Conservation (phyloP, 2,797 vertebrate genomes). For the Decapterus maruadsi region DNA sequence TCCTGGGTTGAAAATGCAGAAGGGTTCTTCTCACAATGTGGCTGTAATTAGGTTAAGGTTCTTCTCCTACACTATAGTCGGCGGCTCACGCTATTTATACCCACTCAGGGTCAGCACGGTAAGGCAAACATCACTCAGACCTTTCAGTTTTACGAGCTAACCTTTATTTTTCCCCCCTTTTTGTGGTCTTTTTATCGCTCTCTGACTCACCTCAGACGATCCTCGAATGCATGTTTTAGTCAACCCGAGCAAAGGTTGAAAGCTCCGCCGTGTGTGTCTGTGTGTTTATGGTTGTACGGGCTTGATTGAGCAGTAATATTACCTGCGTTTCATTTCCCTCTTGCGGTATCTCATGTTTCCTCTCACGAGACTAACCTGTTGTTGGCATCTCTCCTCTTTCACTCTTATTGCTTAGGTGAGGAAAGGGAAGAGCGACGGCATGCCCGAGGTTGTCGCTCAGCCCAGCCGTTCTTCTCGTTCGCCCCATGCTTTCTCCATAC, state of each 20-base stretch:
- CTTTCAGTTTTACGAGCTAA: conserved; percentile 37
- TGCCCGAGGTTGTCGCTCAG: conserved; percentile 64
- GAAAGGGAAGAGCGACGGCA: conserved; percentile 72
- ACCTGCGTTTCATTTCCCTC: conserved; percentile 49
- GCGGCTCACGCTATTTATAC: conserved; percentile 54
- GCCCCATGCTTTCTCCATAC: conserved; percentile 71
- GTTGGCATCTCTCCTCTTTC: conserved; percentile 7
- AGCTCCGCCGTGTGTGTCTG: background rate
- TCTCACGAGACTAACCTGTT: conserved; percentile 49
- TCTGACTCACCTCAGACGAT: conserved; percentile 10
- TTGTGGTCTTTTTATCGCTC: conserved; percentile 41
- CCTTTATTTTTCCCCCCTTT: conserved; percentile 12
- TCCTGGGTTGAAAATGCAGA: conserved; percentile 67
- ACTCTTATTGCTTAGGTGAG: conserved; percentile 78
- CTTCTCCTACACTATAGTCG: conserved; percentile 72
- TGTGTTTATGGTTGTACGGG: conserved; percentile 4
- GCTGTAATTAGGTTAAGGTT: conserved; percentile 79
- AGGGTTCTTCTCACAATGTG: conserved; percentile 45
- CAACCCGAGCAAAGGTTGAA: conserved; percentile 49
- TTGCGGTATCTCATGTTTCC: conserved; percentile 52
- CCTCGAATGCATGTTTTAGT: conserved; percentile 46
- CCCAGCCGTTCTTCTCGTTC: conserved; percentile 69
- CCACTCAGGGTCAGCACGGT: conserved; percentile 79
- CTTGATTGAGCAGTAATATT: conserved; percentile 23
- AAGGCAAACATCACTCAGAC: conserved; percentile 61